These are phyloP conservation scores for Microcebus jonahi DNA, from an alignment of 2,113 vertebrate genomes.

Conservation along the genomic window DNA sequence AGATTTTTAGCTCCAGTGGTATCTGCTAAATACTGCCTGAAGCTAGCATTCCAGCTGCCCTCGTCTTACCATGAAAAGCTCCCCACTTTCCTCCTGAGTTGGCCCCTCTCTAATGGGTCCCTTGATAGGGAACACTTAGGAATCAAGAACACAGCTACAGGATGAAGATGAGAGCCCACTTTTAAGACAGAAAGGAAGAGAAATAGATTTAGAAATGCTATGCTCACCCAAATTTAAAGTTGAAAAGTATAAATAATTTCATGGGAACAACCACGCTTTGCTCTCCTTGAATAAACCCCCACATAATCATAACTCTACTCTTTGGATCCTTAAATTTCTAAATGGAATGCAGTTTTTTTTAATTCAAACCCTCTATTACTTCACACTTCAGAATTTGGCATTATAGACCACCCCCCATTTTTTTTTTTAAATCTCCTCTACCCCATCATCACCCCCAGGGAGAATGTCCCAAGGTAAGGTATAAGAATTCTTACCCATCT, in stretches of 20 bases:
- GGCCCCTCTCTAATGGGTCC: background rate
- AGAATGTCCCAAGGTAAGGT: background rate
- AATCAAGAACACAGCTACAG: background rate
- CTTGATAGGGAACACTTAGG: background rate
- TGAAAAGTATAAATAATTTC: slow-evolving; percentile 54
- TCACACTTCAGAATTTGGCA: background rate
- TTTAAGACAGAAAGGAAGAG: slow-evolving; percentile 7
- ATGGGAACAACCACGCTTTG: slow-evolving; percentile 21
- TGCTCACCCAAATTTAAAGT: slow-evolving; percentile 36
- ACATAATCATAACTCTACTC: background rate
- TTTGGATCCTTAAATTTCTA: slow-evolving; percentile 35
- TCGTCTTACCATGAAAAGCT: background rate
- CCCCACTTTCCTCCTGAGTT: background rate
- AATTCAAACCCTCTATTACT: background rate
- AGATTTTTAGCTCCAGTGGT: background rate
- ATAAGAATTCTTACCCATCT: background rate
- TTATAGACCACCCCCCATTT: background rate
- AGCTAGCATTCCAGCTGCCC: background rate
- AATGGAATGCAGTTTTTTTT: background rate
- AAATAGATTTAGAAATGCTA: background rate
- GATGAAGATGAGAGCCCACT: background rate
- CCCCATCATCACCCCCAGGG: background rate
- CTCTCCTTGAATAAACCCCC: background rate
- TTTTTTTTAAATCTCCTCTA: background rate
- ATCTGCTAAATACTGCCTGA: background rate